Base-by-base conservation (phyloP, 2,113 vertebrate genomes). In the Kryptolebias marmoratus region DNA sequence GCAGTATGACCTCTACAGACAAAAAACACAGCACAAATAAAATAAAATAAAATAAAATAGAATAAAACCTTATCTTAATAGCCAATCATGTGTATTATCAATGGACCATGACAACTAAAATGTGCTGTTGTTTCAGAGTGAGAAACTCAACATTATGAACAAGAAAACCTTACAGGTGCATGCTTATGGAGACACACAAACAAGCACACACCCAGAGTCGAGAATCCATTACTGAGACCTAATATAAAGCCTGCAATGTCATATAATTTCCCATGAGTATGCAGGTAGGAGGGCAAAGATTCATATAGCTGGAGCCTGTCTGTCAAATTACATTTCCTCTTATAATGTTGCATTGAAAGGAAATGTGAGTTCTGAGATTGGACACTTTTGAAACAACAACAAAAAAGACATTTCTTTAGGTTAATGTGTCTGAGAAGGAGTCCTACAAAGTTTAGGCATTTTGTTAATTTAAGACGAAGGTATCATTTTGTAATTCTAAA, bases 201-300 rank as follows among this genome's bases (percentile, higher is more conserved):
- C 10, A 75, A 13, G 45, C 11, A 54, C 0, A 53, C 14, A 66
- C 13, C 60, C 48, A 64, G 15, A 73, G 45, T 11, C 36, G n/a
- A 63, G 48, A 72, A 83, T 80, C 73, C 75, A 88, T 80, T 79
- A 53, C 66, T 31, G 63, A 64, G 44, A 72, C 65, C 60, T 75
- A 39, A 65, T 42, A 75, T 76, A 32, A 76, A 72, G 47, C 53
- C 28, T 36, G 45, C 71, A n/a, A 54, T 69, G 55, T 50, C 60
- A 81, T 62, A 54, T 79, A 84, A 83, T 88, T 70, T 70, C 39
- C 65, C 39, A 52, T 71, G 79, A 81, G 63, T 54, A 49, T 73
- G 56, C 76, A 74, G 75, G 80, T 79, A 79, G 54, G 64, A 59
- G 53, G 62, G 49, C 55, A 77, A 64, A 63, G 27, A 62, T 64